Evolutionary conservation across 2,113 vertebrate species (phyloP), one percentile per base, ranked within the genome.

Genomic region (Holacanthus passer): DNA sequence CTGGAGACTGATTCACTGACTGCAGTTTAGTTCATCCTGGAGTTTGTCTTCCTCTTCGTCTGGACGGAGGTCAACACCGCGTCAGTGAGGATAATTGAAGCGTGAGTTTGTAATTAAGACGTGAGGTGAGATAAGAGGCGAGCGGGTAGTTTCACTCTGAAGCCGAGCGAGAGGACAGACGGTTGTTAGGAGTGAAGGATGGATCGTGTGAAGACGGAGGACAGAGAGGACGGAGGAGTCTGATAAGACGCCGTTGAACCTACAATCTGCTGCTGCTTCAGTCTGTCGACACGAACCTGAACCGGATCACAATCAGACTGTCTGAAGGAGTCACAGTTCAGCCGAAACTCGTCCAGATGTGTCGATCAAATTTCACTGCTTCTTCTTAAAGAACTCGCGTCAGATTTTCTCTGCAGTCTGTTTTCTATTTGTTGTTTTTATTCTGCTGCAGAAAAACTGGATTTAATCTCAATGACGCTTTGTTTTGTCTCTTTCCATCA

Each of bases 21-120:
- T 12, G 22, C 48, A 22, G 20, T n/a, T 52, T 9, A 19, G 17
- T 14, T 17, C 62, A 3, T 43, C 37, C 7, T 14, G 9, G 2
- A 16, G 12, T 64, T 43, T 27, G 2, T 1, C 62, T 14, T 27
- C 37, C 8, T 59, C 39, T 4, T 7, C 27, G 1, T 67, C 45
- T 32, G 65, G 14, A 9, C 27, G 4, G 27, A 48, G 64, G 64
- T 67, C 64, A 20, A 6, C 16, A 7, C 9, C 10, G 27, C 7
- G 43, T 32, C 45, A 1, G 5, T 2, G 27, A 1, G 43, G 8
- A 2, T 67, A 67, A 48, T 16, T 50, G 29, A 67, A 48, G 65
- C 32, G 43, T 20, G 65, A 48, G 45, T 35, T n/a, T 67, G 65
- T 67, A 50, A 67, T 67, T 67, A 67, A 50, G 65, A 67, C 45